Evolutionary conservation across 1,140 invertebrate species (phyloP), one percentile per base, ranked within the genome.

Genomic region (Ctenoplectra terminalis): DNA sequence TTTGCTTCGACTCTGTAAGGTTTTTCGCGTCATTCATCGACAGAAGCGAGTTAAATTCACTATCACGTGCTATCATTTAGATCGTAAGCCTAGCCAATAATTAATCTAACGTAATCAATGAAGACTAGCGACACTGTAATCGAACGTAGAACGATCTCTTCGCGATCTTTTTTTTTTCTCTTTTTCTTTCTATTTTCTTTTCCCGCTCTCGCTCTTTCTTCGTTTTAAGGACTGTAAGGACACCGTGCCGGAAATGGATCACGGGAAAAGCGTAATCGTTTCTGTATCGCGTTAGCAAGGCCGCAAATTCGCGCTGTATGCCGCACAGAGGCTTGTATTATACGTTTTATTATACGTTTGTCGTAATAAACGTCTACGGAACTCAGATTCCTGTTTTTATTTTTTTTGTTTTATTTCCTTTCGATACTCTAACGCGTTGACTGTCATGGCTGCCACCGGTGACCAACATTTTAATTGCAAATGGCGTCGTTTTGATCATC

Each of bases 271-370:
- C 46, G 63, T 43, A 66, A 20, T 40, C 74, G 80, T 82, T 82
- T 78, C 56, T 63, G 43, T 72, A 52, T 73, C 74, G 73, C 79
- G 72, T 76, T 69, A 34, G 34, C 56, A 60, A 82, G 63, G 58
- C 81, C 75, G 66, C 72, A 61, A 70, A 26, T 76, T 75, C 31
- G 50, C 46, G 85, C 83, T 50, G 76, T 86, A 86, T 86, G 75
- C 84, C 71, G 71, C 77, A 81, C 46, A 87, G 85, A 87, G 79
- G 76, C 69, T 85, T 87, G 74, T 90, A 86, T n/a, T 76, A 81
- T 88, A 87, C 63, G 76, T 84, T 74, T 80, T 84, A 50, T 71
- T 52, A 40, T 82, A 84, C 43, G 72, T 54, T 82, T 40, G 56
- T 73, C 72, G 69, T 63, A 89, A 88, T 89, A 89, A 89, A 89